Percentiles rank a stretch among this genome's conserved stretches.
Conservation (phyloP, 2,888 invertebrate genomes). For the Sesia apiformis region DNA sequence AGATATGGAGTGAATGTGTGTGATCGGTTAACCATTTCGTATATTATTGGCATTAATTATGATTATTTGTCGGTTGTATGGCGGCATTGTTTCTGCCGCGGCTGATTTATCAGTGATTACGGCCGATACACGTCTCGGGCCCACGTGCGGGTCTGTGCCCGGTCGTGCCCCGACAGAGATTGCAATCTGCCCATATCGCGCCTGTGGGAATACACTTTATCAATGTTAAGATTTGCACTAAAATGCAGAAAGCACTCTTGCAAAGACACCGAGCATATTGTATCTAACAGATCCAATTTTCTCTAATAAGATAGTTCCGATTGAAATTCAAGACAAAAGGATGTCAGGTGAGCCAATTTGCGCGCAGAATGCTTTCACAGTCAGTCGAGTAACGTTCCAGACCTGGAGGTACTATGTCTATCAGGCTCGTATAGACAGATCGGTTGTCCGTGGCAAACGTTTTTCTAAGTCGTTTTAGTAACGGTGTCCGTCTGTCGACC, state of each 20-base stretch:
- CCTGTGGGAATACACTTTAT: constrained; percentile 36
- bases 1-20: no score
- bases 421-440: constrained; percentile 33
- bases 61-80: constrained; percentile 45
- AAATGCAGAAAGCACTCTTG: neutral
- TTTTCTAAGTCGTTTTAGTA: constrained; percentile 70
- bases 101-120: constrained; percentile 54
- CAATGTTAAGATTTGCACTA: neutral
- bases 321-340: constrained; percentile 20
- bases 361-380: constrained; percentile 11
- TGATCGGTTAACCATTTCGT: no score
- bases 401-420: constrained; percentile 24
- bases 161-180: constrained; percentile 53
- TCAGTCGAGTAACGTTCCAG: constrained; percentile 42
- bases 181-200: constrained; percentile 45
- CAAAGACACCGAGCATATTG: neutral
- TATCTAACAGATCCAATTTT: neutral
- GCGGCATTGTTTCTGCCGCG: constrained; percentile 49
- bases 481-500: constrained; percentile 63
- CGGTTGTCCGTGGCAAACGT: constrained; percentile 57
- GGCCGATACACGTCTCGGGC: constrained; percentile 40
- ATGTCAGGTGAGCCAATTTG: constrained; percentile 33
- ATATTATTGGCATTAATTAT: constrained; percentile 48
- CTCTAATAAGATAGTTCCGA: constrained; percentile 1
- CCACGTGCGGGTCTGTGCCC: constrained; percentile 48